Conservation (phyloP, 2,113 vertebrate species). For the Trichechus manatus region DNA sequence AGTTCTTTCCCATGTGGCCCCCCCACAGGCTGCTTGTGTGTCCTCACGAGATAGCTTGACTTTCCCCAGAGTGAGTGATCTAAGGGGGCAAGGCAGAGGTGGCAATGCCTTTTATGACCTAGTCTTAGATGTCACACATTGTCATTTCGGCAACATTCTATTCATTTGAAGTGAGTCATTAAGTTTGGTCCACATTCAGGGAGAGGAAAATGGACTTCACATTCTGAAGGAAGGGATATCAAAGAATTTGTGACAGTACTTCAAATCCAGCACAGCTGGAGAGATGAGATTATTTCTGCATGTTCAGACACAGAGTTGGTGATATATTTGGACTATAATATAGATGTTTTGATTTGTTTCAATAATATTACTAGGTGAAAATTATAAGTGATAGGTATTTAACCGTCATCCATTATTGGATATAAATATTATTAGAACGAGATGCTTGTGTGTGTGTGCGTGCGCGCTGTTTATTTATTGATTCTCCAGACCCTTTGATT, state of each 20-base stretch:
- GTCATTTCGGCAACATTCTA: conserved; percentile 37
- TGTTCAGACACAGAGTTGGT: neutral
- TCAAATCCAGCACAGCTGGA: neutral
- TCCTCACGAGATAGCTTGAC: neutral
- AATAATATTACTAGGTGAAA: neutral
- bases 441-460: neutral
- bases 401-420: neutral
- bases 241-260: conserved; percentile 25
- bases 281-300: conserved; percentile 1
- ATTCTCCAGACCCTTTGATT: neutral
- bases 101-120: conserved; percentile 50
- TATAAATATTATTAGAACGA: conserved; percentile 1
- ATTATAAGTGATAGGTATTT: conserved; percentile 25
- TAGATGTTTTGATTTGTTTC: conserved; percentile 46
- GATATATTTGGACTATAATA: neutral
- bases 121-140: conserved; percentile 7
- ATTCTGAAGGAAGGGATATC: neutral
- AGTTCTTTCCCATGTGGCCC: neutral
- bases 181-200: neutral
- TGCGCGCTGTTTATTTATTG: neutral
- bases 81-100: conserved; percentile 13
- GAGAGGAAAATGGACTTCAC: neutral
- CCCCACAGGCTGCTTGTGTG: neutral
- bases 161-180: conserved; percentile 13
- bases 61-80: neutral